Evolutionary conservation across 2,113 vertebrate genomes (phyloP), one percentile per base, ranked within the genome.

Genomic region (Cichladusa arquata): DNA sequence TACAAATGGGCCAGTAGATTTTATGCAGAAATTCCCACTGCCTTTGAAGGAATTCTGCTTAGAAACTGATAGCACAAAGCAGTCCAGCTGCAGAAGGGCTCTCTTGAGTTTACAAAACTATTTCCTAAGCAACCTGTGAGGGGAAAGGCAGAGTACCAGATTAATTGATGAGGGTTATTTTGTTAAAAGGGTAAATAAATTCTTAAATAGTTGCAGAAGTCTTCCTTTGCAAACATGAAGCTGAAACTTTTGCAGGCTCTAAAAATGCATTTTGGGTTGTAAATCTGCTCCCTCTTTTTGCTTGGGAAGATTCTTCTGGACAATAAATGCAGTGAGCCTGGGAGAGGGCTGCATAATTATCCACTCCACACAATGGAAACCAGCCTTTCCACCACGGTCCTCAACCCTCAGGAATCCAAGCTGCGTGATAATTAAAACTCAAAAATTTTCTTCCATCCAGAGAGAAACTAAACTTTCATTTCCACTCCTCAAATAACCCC

Each of bases 341-440:
- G 78, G 88, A 82, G 78, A 92, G 69, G 62, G 67, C 88, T 95
- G 96, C 88, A 97, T 97, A 97, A 97, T 96, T 93, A 96, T 84
- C 88, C 57, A 29, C 83, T 45, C 8, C 53, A 74, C 88, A 96
- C 95, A 97, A 97, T 95, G 87, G 90, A 91, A 93, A 81, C 7
- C 65, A 77, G 66, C 87, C 93, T 90, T 92, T 86, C 91, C 94
- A 95, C 61, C 15, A 58, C 5, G 1, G 57, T 92, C 92, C 87
- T 95, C 86, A 95, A 89, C 92, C 3, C 1, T 84, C 74, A 88
- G 87, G 93, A 97, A 95, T 96, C 95, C 82, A 79, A 88, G 83
- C 84, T 73, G 81, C 1, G 54, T 74, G 72, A 95, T 93, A 95
- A 95, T 97, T 96, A 93, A 86, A 95, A 74, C 93, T 86, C 74